These are phyloP conservation scores for Panthera uncia DNA, from an alignment of 2,113 vertebrate species.

Conservation along the genomic window DNA sequence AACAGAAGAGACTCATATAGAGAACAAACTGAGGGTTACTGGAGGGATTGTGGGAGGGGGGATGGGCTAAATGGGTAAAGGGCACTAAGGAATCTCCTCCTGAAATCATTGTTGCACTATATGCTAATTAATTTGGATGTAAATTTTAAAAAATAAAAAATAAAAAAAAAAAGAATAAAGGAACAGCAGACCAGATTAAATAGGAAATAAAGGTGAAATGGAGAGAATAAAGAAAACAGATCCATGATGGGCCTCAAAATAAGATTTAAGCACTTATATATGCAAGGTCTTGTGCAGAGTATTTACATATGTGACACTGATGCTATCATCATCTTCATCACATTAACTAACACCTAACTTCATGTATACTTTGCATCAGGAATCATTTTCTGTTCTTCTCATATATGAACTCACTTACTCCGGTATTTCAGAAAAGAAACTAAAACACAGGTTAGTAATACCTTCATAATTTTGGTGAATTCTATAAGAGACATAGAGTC, in stretches of 20 bases:
- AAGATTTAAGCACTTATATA: neutral
- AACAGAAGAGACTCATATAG: too few relatives aligned
- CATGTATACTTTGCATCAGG: neutral
- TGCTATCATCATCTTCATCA: neutral
- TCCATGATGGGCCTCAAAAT: neutral
- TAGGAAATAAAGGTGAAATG: neutral
- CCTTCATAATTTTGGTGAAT: neutral
- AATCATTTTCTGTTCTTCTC: neutral
- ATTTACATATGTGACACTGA: neutral
- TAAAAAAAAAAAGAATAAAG: neutral
- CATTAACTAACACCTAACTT: neutral
- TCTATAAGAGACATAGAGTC: neutral
- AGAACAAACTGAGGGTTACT: too few relatives aligned
- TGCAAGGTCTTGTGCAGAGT: neutral
- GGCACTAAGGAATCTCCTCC: too few relatives aligned
- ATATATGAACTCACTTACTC: neutral
- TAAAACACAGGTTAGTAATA: neutral
- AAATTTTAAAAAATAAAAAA: too few relatives aligned
- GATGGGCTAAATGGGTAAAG: too few relatives aligned
- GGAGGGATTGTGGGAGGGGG: too few relatives aligned
- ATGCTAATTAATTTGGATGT: too few relatives aligned
- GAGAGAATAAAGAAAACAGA: neutral
- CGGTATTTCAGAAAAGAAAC: neutral
- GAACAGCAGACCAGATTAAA: neutral
- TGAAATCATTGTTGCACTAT: too few relatives aligned